Evolutionary conservation across 2,888 invertebrate species (phyloP).

Genomic region (Axea sp.): DNA sequence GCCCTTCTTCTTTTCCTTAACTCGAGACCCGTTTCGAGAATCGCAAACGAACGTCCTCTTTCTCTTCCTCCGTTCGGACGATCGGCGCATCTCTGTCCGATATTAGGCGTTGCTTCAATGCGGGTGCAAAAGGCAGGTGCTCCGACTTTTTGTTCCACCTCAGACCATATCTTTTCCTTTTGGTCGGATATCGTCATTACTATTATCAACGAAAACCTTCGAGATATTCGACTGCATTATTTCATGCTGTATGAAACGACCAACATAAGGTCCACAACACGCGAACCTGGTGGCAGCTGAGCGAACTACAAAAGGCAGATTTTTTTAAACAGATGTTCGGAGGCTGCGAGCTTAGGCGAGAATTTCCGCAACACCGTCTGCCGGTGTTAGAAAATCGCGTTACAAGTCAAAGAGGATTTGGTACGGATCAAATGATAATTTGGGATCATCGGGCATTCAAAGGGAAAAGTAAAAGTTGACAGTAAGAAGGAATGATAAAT

Average conservation of each 20-base stretch:
- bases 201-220: constrained; percentile 57
- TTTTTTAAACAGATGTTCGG: constrained; percentile 9
- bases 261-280: constrained; percentile 20
- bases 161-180: constrained; percentile 22
- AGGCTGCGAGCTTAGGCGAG: background rate
- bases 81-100: constrained; percentile 48
- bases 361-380: constrained; percentile 1
- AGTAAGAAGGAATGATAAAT: no score
- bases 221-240: constrained; percentile 50
- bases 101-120: constrained; percentile 33
- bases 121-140: constrained; percentile 60
- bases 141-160: constrained; percentile 39
- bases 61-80: constrained; percentile 40
- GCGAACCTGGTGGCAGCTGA: constrained; percentile 52
- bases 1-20: constrained; percentile 68
- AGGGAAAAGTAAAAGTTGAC: no score
- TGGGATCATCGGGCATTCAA: no score
- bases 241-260: constrained; percentile 34
- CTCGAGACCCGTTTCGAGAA: constrained; percentile 56
- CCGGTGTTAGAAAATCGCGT: no score
- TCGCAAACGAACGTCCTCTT: constrained; percentile 51
- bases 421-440: background rate
- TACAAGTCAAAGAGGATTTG: background rate
- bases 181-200: constrained; percentile 58
- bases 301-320: constrained; percentile 15